phyloP scores from a whole-genome alignment of 1,140 invertebrate species.

The Nymphalis io region DNA sequence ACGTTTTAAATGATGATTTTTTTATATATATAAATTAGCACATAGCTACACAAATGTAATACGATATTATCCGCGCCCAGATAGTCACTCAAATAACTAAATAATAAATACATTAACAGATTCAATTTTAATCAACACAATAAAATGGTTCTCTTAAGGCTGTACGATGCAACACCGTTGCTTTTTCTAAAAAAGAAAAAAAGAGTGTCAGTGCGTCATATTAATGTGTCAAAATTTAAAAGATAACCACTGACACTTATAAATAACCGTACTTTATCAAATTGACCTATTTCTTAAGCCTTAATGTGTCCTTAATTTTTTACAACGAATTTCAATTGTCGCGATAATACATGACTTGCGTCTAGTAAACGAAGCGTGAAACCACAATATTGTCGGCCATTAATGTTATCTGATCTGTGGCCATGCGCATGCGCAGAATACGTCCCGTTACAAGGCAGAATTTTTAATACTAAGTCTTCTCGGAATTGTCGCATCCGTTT shows the following conservation, averaged over 20 bases:
- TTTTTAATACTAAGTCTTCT: conserved; percentile 17
- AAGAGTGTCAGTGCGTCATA: too few species aligned
- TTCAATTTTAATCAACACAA: too few species aligned
- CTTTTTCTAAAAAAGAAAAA: too few species aligned
- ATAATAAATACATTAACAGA: too few species aligned
- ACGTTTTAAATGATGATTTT: too few species aligned
- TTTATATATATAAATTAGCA: too few species aligned
- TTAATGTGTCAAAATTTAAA: not conserved
- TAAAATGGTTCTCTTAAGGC: too few species aligned
- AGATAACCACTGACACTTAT: not conserved
- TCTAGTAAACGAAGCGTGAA: conserved; percentile 27
- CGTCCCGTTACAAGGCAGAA: conserved; percentile 16
- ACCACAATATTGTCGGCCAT: conserved; percentile 22
- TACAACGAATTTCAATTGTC: conserved; percentile 32
- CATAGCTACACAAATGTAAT: too few species aligned
- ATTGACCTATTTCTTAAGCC: conserved; percentile 13
- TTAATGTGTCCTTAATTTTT: conserved; percentile 27
- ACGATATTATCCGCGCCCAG: too few species aligned
- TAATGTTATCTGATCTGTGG: conserved; percentile 34
- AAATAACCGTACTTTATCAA: not conserved
- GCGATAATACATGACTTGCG: conserved; percentile 27
- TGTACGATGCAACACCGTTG: too few species aligned
- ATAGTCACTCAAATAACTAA: too few species aligned
- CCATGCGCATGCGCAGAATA: conserved; percentile 13
- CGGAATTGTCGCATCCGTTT: conserved; percentile 11